These are phyloP conservation scores for Napeogenes inachia DNA, from an alignment of 2,888 invertebrate genomes.

Conservation along the genomic window DNA sequence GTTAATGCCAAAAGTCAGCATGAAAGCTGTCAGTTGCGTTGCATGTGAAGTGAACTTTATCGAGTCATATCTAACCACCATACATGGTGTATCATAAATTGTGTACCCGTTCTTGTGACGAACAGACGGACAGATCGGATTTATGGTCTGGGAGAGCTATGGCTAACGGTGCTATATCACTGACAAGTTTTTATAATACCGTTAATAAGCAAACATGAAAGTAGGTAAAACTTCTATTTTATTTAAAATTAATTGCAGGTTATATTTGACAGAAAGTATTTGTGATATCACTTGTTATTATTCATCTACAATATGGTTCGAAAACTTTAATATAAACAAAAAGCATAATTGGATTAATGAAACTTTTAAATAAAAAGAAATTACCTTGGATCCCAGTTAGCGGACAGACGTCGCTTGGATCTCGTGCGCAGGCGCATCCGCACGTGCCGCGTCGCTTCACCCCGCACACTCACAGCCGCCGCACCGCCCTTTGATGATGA, in stretches of 20 bases:
- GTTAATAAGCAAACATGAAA: conserved; percentile 4
- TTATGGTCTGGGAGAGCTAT: conserved; percentile 47
- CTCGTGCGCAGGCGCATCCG: conserved; percentile 59
- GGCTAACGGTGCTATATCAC: conserved; percentile 45
- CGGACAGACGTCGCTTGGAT: conserved; percentile 58
- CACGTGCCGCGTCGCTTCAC: conserved; percentile 53
- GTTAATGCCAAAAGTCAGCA: not conserved
- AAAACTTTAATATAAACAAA: no score
- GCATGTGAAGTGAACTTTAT: conserved; percentile 32
- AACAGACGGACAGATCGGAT: conserved; percentile 43
- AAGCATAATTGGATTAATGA: not conserved
- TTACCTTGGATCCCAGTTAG: conserved; percentile 71
- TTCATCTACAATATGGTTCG: no score
- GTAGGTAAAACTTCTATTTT: conserved; percentile 3
- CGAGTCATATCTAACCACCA: conserved; percentile 40
- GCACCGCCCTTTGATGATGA: conserved; percentile 55
- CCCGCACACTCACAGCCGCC: conserved; percentile 60
- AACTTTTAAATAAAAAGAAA: not conserved
- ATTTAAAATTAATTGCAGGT: not conserved
- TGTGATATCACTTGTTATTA: no score
- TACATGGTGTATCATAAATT: conserved; percentile 56
- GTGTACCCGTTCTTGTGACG: conserved; percentile 54
- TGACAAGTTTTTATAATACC: conserved; percentile 47
- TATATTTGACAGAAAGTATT: no score
- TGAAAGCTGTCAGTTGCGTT: conserved; percentile 3